phyloP scores from a whole-genome alignment of 1,140 invertebrate species.

The Aphaenogaster floridana region DNA sequence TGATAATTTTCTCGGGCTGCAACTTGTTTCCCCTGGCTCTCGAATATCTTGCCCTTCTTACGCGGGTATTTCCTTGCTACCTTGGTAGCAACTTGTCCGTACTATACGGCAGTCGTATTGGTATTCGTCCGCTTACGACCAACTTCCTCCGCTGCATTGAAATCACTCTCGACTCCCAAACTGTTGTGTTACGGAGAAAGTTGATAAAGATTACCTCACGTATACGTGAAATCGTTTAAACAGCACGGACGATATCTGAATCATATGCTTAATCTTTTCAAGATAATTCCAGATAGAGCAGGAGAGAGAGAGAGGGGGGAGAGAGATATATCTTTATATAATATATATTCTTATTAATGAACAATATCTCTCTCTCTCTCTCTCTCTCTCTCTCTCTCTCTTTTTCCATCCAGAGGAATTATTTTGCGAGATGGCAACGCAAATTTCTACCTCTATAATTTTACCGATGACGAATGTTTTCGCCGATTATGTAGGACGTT shows the following conservation, averaged over 20 bases:
- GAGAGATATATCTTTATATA: not conserved
- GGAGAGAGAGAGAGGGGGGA: not conserved
- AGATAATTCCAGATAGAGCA: not conserved
- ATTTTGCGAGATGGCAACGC: conserved; percentile 9
- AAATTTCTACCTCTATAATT: conserved; percentile 31
- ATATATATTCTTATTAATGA: conserved; percentile 5
- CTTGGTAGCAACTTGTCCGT: conserved; percentile 53
- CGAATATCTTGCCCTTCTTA: conserved; percentile 65
- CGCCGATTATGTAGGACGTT: conserved; percentile 23
- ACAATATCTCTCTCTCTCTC: not conserved
- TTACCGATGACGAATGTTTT: conserved; percentile 39
- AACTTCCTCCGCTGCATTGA: conserved; percentile 56
- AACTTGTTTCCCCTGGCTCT: conserved; percentile 62
- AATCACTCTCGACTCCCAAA: conserved; percentile 46
- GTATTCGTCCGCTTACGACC: conserved; percentile 51
- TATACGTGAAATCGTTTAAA: conserved; percentile 7
- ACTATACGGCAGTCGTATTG: conserved; percentile 39
- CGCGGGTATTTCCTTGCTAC: conserved; percentile 50
- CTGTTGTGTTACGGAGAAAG: conserved; percentile 44
- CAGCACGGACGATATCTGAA: not conserved
- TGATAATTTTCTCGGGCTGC: conserved; percentile 67
- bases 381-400: not conserved
- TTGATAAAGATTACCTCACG: conserved; percentile 49
- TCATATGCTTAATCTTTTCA: not conserved
- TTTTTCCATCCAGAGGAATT: not conserved